phyloP scores from a whole-genome alignment of 1,140 invertebrate genomes.

The Megalopta genalis region DNA sequence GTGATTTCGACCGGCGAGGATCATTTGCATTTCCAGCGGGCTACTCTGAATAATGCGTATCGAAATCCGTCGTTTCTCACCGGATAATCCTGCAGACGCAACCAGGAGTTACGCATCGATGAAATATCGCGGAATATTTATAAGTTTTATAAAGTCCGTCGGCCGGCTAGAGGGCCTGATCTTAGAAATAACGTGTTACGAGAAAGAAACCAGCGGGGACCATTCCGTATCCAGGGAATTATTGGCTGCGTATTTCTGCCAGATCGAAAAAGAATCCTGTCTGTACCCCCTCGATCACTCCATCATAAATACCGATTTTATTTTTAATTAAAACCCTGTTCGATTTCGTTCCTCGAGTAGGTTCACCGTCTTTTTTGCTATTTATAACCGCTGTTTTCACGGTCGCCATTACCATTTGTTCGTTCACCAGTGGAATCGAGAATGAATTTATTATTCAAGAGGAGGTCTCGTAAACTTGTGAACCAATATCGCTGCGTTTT shows the following conservation, averaged over 20 bases:
- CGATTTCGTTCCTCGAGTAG: too few species aligned
- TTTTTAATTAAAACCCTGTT: too few species aligned
- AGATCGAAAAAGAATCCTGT: neutral
- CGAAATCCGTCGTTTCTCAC: slow-evolving; percentile 30
- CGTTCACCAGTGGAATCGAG: too few species aligned
- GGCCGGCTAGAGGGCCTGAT: neutral
- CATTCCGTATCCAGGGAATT: neutral
- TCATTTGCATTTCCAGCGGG: slow-evolving; percentile 10
- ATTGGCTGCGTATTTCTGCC: neutral
- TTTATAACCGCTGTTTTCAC: too few species aligned
- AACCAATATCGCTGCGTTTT: too few species aligned
- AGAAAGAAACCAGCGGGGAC: neutral
- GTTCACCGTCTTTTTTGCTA: too few species aligned
- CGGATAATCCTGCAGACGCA: slow-evolving; percentile 19
- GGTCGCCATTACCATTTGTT: too few species aligned
- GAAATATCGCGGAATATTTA: neutral
- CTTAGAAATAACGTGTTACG: neutral
- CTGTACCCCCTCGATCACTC: too few species aligned
- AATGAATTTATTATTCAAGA: too few species aligned
- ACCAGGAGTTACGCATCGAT: slow-evolving; percentile 3
- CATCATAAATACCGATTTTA: too few species aligned
- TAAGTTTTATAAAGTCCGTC: slow-evolving; percentile 6
- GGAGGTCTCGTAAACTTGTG: too few species aligned
- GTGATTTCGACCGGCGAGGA: neutral
- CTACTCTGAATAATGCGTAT: slow-evolving; percentile 9